These are phyloP conservation scores for Harpalus rubripes DNA, from an alignment of 2,888 invertebrate species.

Conservation along the genomic window DNA sequence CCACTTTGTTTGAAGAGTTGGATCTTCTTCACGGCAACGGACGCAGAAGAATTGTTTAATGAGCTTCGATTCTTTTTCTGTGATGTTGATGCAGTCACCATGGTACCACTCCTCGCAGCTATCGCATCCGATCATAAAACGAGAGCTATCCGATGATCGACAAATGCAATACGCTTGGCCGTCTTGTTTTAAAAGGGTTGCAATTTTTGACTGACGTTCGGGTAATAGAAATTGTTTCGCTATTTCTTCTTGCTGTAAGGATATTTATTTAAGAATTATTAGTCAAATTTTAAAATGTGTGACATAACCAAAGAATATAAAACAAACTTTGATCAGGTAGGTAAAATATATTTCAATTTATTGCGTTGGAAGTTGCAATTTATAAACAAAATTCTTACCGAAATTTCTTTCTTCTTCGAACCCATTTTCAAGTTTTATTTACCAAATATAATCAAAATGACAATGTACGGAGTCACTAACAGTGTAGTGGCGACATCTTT, in stretches of 20 bases:
- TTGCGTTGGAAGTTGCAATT: background rate
- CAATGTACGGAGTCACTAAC: background rate
- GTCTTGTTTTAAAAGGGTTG: slow-evolving; percentile 91
- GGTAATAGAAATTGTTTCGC: slow-evolving; percentile 93
- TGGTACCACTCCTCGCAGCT: slow-evolving; percentile 99
- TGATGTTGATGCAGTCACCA: slow-evolving; percentile 97
- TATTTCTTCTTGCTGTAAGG: slow-evolving; percentile 89
- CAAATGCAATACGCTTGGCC: slow-evolving; percentile 97
- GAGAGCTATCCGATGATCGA: slow-evolving; percentile 93
- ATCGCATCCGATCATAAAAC: slow-evolving; percentile 99
- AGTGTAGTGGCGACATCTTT: slow-evolving; percentile 7
- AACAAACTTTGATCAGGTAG: background rate
- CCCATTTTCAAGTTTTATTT: slow-evolving; percentile 40
- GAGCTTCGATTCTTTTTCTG: slow-evolving; percentile 93
- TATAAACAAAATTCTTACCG: slow-evolving; percentile 41
- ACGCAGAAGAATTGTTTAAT: slow-evolving; percentile 97
- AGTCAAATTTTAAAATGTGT: slow-evolving; percentile 21
- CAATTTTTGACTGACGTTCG: slow-evolving; percentile 94
- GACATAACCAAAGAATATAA: slow-evolving; percentile 23
- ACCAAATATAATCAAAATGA: slow-evolving; percentile 7
- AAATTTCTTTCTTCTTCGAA: slow-evolving; percentile 59
- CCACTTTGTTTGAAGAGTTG: slow-evolving; percentile 83
- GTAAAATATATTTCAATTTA: background rate
- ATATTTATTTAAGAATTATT: background rate
- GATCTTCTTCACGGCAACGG: slow-evolving; percentile 90